These are phyloP conservation scores for Hemibagrus guttatus DNA, from an alignment of 2,797 vertebrate species.

Conservation along the genomic window DNA sequence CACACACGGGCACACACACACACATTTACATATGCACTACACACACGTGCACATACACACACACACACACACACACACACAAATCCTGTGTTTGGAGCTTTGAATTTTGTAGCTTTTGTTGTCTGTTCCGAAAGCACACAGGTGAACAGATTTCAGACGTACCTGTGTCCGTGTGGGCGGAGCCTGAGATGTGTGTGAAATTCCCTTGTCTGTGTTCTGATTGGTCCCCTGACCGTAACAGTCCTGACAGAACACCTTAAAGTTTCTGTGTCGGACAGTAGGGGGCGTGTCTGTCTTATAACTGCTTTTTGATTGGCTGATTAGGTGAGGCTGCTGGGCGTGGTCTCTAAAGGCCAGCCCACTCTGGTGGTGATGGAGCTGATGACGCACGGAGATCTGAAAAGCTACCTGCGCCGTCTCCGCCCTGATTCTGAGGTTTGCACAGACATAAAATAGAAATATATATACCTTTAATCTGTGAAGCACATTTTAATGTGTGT, in stretches of 20 bases:
- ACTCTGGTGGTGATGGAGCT: constrained; percentile 97
- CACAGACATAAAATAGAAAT: background rate
- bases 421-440: constrained; percentile 91
- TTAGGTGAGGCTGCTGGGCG: constrained; percentile 93
- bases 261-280: background rate
- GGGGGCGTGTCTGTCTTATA: background rate
- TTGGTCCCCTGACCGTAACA: background rate
- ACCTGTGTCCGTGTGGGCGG: background rate
- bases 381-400: constrained; percentile 94
- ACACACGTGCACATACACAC: no score
- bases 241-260: background rate
- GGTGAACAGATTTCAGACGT: no score
- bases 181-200: background rate
- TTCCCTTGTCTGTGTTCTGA: background rate
- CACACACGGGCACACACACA: background rate
- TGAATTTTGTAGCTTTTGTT: no score
- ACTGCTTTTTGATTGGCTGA: background rate
- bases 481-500: background rate
- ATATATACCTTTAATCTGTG: background rate
- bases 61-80: no score
- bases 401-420: constrained; percentile 90
- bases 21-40: no score
- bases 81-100: no score
- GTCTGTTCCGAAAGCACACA: no score
- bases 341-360: constrained; percentile 95